A percentile compares a stretch with the other conserved stretches of the same genome.
These are phyloP conservation scores for Episyrphus balteatus DNA, from an alignment of 1,140 invertebrate species.

Conservation along the genomic window DNA sequence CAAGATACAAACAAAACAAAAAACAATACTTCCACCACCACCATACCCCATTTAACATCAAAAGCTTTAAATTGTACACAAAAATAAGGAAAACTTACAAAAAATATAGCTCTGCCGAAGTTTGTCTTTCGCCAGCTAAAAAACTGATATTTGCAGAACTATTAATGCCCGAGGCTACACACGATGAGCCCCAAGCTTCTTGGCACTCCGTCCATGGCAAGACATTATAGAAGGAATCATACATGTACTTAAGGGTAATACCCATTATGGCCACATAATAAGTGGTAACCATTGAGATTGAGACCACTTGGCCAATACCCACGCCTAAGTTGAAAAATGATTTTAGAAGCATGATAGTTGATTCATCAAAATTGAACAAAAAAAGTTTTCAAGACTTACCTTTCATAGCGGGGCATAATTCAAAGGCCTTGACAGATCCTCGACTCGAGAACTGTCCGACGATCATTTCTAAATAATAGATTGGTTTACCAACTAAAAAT, in stretches of 20 bases:
- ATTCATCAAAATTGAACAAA: not conserved
- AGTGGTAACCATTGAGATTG: slow-evolving; percentile 56
- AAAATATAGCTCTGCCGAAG: slow-evolving; percentile 35
- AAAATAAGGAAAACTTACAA: slow-evolving; percentile 23
- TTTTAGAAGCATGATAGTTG: not conserved
- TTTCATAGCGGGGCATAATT: slow-evolving; percentile 45
- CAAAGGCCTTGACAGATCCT: slow-evolving; percentile 50
- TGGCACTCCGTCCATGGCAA: slow-evolving; percentile 59
- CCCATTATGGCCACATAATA: slow-evolving; percentile 65
- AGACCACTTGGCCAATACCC: slow-evolving; percentile 61
- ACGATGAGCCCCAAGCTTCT: slow-evolving; percentile 43
- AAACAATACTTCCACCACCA: not conserved
- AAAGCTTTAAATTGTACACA: not conserved
- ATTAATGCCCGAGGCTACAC: slow-evolving; percentile 29
- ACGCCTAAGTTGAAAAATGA: slow-evolving; percentile 44
- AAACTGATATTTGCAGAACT: slow-evolving; percentile 8
- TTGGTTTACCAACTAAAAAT: slow-evolving; percentile 65
- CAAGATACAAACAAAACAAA: not conserved
- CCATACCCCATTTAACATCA: not conserved
- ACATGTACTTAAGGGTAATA: slow-evolving; percentile 55
- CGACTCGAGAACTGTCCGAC: slow-evolving; percentile 60
- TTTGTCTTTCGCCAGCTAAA: slow-evolving; percentile 7
- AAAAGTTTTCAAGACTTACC: slow-evolving; percentile 34
- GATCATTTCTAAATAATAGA: slow-evolving; percentile 76
- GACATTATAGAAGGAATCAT: slow-evolving; percentile 47